Base-by-base conservation (phyloP, 1,140 invertebrate genomes). In the Panulirus ornatus region DNA sequence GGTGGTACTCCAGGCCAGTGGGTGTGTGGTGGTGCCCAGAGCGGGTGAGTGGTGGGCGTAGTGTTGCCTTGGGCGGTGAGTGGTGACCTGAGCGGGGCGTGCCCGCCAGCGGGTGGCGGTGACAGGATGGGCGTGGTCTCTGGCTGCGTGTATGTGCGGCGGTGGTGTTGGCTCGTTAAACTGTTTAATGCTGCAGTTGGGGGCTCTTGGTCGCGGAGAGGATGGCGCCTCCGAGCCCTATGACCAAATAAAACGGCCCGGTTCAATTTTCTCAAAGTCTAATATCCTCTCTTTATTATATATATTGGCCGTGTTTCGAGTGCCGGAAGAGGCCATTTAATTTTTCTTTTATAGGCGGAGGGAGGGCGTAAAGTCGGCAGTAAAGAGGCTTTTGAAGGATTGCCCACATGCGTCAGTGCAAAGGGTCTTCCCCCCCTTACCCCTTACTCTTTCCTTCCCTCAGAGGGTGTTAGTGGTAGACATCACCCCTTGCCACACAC, bases 301-400 rank as follows among this genome's bases (percentile, higher is more conserved):
- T 90, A 90, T 90, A 90, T 90, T 90, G 88, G 88, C 88, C 88
- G 78, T 90, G 88, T 90, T 90, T 90, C 88, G 81, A 90, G 88
- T 84, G 81, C 70, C 47, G 88, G 88, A 84, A 84, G 88, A 90
- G 88, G 81, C 88, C 88, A 90, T 90, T 90, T 90, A 90, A 90
- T 90, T 90, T 90, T 90, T 90, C 88, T 84, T 90, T 90, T 90
- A 90, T 90, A 90, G 88, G 88, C 88, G 82, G 78, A 82, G 73
- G 88, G 22, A 75, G 88, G 81, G 88, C 88, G 88, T 90, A 90
- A 90, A 90, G 79, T 84, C 71, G 73, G 88, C 54, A 90, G 88
- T 90, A 90, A 90, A 90, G 81, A 84, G 88, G 88, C 88, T 90
- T 90, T 84, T 90, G 88, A 90, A 84, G 88, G 82, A 90, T 90